A percentile compares a stretch with the other conserved stretches of the same genome.
Conservation (phyloP, 2,888 invertebrate genomes). For the Neria commutata region DNA sequence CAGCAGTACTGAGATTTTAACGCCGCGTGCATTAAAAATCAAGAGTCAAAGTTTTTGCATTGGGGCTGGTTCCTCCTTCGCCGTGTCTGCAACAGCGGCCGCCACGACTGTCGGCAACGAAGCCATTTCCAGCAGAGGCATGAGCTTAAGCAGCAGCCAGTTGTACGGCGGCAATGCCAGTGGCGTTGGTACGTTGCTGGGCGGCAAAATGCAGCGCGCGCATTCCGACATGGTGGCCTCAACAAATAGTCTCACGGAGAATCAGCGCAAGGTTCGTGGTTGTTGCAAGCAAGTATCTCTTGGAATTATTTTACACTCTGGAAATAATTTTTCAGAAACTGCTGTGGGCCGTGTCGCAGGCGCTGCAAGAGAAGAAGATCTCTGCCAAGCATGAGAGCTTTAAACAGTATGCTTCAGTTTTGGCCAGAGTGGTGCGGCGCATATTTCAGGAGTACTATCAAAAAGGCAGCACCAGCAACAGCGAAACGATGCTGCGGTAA, state of each 20-base stretch:
- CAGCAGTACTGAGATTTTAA: conserved; percentile 40
- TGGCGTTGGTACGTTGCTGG: conserved; percentile 32
- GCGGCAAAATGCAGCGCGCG: conserved; percentile 40
- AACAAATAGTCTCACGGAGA: conserved; percentile 52
- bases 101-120: conserved; percentile 8
- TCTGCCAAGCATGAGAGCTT: conserved; percentile 71
- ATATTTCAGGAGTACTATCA: conserved; percentile 67
- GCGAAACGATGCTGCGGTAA: conserved; percentile 75
- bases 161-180: conserved; percentile 8
- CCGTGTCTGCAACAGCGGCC: conserved; percentile 18
- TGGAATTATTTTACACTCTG: no score
- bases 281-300: no score
- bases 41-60: conserved; percentile 62
- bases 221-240: conserved; percentile 47
- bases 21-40: conserved; percentile 57
- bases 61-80: conserved; percentile 54
- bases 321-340: conserved; percentile 68
- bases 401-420: conserved; percentile 71
- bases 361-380: conserved; percentile 74
- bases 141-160: conserved; percentile 33
- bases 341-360: conserved; percentile 81
- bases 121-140: conserved; percentile 2
- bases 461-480: conserved; percentile 74
- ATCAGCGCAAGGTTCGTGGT: conserved; percentile 53
- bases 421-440: conserved; percentile 72